Conservation (phyloP, 2,888 invertebrate genomes). For the Sacculina carcini region DNA sequence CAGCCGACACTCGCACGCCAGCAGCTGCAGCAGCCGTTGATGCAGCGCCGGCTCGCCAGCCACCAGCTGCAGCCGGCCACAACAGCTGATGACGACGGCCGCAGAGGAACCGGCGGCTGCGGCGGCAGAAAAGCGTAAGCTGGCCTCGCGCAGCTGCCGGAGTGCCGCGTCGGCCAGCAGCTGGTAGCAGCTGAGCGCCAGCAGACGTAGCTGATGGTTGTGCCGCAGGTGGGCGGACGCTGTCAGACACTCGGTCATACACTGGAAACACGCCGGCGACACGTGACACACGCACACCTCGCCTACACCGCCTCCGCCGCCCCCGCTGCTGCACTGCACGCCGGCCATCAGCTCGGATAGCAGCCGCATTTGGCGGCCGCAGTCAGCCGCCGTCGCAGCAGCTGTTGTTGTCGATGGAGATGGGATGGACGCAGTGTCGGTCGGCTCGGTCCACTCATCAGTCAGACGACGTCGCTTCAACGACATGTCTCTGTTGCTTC, state of each 20-base stretch:
- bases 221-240: neutral
- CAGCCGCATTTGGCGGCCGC: too few relatives aligned
- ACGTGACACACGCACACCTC: neutral
- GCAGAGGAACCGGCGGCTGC: too few relatives aligned
- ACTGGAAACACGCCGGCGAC: neutral
- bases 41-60: neutral
- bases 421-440: too few relatives aligned
- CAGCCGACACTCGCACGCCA: neutral
- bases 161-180: conserved; percentile 1
- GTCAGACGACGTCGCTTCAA: too few relatives aligned
- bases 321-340: neutral
- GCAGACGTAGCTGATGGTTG: neutral
- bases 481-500: too few relatives aligned
- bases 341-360: neutral
- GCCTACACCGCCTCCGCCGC: too few relatives aligned
- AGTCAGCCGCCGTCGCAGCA: too few relatives aligned
- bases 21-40: neutral
- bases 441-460: too few relatives aligned
- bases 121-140: too few relatives aligned
- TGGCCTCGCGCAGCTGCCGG: neutral
- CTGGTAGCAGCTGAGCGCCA: neutral
- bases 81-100: too few relatives aligned
- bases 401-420: too few relatives aligned
- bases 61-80: neutral
- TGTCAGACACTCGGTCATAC: neutral